These are phyloP conservation scores for Xenotilapia flavipinnis DNA, from an alignment of 2,113 vertebrate genomes.

Conservation along the genomic window DNA sequence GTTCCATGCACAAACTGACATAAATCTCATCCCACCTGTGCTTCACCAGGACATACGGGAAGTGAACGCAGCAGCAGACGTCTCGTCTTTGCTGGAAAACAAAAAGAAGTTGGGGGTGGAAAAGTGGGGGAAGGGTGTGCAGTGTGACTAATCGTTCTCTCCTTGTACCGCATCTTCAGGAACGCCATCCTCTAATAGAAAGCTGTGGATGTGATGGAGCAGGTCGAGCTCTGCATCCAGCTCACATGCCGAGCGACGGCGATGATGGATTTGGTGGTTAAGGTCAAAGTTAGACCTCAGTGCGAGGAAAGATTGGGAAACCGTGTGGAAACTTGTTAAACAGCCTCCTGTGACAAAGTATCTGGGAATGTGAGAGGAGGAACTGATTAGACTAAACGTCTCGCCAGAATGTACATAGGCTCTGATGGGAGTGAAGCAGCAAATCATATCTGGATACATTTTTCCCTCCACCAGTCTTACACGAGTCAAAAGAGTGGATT, in stretches of 20 bases:
- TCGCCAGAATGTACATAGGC: not conserved
- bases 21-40: not conserved
- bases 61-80: not conserved
- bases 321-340: not conserved
- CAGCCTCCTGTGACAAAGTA: not conserved
- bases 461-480: not conserved
- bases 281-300: not conserved
- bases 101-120: not conserved
- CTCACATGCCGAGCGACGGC: not conserved
- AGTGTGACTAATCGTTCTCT: constrained; percentile 30
- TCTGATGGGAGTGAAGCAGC: not conserved
- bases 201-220: not conserved
- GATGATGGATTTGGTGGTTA: not conserved
- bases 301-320: not conserved
- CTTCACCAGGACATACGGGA: constrained; percentile 12
- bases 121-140: not conserved
- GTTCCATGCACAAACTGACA: constrained; percentile 6
- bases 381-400: constrained; percentile 24
- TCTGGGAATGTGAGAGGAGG: constrained; percentile 30
- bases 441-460: not conserved
- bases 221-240: not conserved
- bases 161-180: constrained; percentile 5
- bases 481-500: not conserved
- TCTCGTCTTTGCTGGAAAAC: not conserved
- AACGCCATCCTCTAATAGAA: not conserved